Conservation (phyloP, 2,113 vertebrate species). For the Scartelaos histophorus region DNA sequence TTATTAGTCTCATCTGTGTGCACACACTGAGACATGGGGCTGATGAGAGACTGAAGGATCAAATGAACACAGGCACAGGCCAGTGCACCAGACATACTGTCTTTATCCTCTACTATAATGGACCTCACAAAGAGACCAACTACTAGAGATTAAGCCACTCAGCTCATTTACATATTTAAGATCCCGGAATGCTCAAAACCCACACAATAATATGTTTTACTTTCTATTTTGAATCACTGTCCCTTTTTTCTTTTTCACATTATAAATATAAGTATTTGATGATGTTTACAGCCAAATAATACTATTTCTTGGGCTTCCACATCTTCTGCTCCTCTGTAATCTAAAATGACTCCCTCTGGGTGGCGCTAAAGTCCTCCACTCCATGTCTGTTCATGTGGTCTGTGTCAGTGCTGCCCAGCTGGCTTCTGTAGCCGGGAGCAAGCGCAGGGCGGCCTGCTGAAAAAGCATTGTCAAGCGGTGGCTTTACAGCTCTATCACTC, state of each 20-base stretch:
- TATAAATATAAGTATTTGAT: neutral
- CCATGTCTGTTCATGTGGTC: conserved; percentile 33
- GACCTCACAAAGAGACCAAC: neutral
- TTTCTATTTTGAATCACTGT: neutral
- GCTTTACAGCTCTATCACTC: conserved; percentile 72
- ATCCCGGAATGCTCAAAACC: neutral
- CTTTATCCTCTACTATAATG: neutral
- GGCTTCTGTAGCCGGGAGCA: conserved; percentile 75
- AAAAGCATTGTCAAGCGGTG: conserved; percentile 77
- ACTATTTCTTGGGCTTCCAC: neutral
- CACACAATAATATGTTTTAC: no score
- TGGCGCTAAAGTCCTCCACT: conserved; percentile 67
- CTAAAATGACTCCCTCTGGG: conserved; percentile 53
- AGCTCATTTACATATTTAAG: neutral
- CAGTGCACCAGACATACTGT: neutral
- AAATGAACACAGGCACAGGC: conserved; percentile 27
- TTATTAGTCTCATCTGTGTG: conserved; percentile 50
- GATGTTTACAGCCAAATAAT: neutral
- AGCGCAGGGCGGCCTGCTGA: conserved; percentile 75
- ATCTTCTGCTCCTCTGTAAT: neutral
- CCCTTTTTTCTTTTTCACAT: neutral
- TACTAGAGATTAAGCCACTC: neutral
- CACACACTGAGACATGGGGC: neutral
- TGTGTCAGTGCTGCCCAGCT: conserved; percentile 70
- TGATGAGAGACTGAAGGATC: conserved; percentile 5